Evolutionary conservation across 2,113 vertebrate species (phyloP).

Genomic region (Nibea coibor): DNA sequence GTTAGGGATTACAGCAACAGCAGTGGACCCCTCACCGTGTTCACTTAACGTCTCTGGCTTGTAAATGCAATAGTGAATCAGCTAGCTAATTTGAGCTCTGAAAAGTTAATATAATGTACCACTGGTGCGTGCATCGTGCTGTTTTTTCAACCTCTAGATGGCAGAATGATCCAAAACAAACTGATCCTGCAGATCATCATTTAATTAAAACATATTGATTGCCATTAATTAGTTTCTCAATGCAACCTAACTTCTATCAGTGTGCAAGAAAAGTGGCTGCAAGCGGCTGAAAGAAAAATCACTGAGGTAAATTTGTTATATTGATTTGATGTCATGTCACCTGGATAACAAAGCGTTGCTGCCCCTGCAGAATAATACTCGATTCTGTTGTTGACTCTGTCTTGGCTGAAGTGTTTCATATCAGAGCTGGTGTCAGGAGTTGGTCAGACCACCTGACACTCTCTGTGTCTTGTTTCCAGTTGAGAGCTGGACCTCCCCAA

Average conservation of each 20-base stretch:
- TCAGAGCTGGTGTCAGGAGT: conserved; percentile 40
- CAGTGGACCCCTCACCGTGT: not conserved
- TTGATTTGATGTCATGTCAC: not conserved
- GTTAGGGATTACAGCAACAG: conserved; percentile 19
- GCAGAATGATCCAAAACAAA: no score
- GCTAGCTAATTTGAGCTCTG: not conserved
- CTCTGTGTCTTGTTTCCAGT: not conserved
- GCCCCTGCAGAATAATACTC: no score
- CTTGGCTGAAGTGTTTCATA: conserved; percentile 14
- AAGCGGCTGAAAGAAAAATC: not conserved
- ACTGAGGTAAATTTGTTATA: not conserved
- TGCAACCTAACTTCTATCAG: no score
- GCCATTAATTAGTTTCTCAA: no score
- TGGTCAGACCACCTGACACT: not conserved
- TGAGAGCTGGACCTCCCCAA: not conserved
- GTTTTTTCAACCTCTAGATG: not conserved
- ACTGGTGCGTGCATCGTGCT: not conserved
- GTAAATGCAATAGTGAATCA: not conserved
- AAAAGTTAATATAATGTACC: not conserved
- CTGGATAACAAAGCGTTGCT: no score
- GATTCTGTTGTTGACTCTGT: not conserved
- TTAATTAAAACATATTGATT: no score
- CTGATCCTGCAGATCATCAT: no score
- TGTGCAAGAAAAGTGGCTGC: not conserved
- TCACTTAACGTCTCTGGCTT: not conserved